Conservation (phyloP, 2,888 invertebrate genomes). For the Folsomia candida region DNA sequence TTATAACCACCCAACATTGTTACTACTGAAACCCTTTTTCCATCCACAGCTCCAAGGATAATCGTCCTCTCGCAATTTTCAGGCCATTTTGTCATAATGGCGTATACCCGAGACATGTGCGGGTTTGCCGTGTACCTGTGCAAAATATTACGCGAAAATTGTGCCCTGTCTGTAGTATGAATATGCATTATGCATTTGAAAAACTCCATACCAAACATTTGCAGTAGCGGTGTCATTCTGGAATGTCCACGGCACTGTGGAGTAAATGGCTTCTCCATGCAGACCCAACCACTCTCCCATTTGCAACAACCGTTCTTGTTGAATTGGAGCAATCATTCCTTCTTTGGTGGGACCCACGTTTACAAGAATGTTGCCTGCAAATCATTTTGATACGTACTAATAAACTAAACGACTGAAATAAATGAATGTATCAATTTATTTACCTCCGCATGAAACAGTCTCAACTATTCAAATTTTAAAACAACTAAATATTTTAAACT, state of each 20-base stretch:
- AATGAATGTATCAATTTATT: not conserved
- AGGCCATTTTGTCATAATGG: constrained; percentile 54
- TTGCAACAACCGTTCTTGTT: constrained; percentile 55
- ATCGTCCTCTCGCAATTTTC: not conserved
- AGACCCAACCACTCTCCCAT: constrained; percentile 55
- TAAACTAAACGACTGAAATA: not conserved
- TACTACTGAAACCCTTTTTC: not conserved
- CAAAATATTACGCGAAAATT: not conserved
- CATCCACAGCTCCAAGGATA: not conserved
- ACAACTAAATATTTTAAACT: too few relatives aligned
- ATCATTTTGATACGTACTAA: not conserved
- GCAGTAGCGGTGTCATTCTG: constrained; percentile 75
- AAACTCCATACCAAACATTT: constrained; percentile 73
- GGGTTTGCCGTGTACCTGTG: constrained; percentile 40
- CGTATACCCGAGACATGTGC: constrained; percentile 52
- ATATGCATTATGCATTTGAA: too few relatives aligned
- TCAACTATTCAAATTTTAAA: too few relatives aligned
- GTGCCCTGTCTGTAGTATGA: too few relatives aligned
- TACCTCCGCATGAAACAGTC: constrained; percentile 82
- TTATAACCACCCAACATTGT: not conserved
- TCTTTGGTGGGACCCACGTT: constrained; percentile 56
- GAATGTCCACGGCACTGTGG: constrained; percentile 57
- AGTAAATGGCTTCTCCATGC: constrained; percentile 57
- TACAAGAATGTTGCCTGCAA: constrained; percentile 53
- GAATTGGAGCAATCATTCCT: constrained; percentile 55